A percentile compares a stretch with the other conserved stretches of the same genome.
phyloP scores from a whole-genome alignment of 2,888 invertebrate species.

The Sthenelais limicola region DNA sequence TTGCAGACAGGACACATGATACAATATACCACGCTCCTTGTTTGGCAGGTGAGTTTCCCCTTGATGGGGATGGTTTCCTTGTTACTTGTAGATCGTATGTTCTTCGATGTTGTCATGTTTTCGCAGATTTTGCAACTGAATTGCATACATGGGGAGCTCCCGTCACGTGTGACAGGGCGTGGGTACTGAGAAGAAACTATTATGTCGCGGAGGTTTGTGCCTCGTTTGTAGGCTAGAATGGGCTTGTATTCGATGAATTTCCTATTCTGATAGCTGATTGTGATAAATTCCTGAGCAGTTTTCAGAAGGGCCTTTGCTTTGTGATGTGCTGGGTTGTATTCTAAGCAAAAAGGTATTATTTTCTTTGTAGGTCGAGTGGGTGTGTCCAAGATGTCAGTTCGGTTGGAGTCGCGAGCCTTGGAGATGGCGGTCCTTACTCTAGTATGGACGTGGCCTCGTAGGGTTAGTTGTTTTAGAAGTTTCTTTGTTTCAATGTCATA shows the following conservation, averaged over 20 bases:
- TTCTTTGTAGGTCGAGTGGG: neutral
- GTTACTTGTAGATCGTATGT: neutral
- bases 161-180: neutral
- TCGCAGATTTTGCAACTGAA: neutral
- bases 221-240: neutral
- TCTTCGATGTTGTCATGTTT: neutral
- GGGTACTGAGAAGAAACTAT: neutral
- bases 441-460: slow-evolving; percentile 1
- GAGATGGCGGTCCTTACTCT: neutral
- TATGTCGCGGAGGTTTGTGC: slow-evolving; percentile 5
- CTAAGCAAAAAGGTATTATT: neutral
- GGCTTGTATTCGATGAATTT: neutral
- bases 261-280: neutral
- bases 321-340: neutral
- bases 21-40: neutral
- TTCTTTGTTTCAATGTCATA: neutral
- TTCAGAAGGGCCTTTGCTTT: neutral
- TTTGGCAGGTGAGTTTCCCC: neutral
- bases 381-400: neutral
- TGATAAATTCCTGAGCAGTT: neutral
- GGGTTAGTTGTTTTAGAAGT: neutral
- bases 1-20: neutral
- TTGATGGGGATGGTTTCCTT: neutral
- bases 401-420: no score
- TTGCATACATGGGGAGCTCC: neutral